Conservation (phyloP, 2,113 vertebrate species). For the Lamprotornis superbus region DNA sequence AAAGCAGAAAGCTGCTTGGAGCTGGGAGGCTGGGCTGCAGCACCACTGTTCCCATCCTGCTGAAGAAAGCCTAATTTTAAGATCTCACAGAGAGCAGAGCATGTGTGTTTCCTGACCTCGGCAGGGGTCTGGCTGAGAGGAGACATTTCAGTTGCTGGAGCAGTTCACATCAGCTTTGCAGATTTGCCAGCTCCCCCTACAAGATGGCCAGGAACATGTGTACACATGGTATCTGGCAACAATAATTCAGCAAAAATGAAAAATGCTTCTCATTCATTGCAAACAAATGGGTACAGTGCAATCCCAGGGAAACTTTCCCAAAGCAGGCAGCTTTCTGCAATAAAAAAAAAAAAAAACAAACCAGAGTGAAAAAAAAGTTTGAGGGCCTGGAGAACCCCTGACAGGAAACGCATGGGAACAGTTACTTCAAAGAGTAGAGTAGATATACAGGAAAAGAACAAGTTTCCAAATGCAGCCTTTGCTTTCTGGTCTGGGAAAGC, state of each 20-base stretch:
- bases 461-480: background rate
- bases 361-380: background rate
- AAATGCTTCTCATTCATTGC: conserved; percentile 56
- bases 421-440: conserved; percentile 19
- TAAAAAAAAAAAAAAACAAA: background rate
- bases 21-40: background rate
- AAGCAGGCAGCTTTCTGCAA: background rate
- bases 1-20: background rate
- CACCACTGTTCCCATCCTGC: background rate
- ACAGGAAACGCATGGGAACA: background rate
- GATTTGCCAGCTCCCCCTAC: conserved; percentile 38
- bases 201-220: conserved; percentile 33
- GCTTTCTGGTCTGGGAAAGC: background rate
- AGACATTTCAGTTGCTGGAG: background rate
- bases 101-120: background rate
- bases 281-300: conserved; percentile 49
- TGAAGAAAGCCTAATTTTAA: background rate
- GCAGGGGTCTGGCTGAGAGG: background rate
- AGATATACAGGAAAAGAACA: background rate
- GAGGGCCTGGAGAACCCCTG: background rate
- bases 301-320: conserved; percentile 11
- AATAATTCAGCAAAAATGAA: conserved; percentile 51
- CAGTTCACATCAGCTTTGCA: background rate
- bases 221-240: conserved; percentile 47
- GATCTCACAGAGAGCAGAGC: background rate